phyloP scores from a whole-genome alignment of 2,888 invertebrate genomes.

The Ecdyonurus torrentis region DNA sequence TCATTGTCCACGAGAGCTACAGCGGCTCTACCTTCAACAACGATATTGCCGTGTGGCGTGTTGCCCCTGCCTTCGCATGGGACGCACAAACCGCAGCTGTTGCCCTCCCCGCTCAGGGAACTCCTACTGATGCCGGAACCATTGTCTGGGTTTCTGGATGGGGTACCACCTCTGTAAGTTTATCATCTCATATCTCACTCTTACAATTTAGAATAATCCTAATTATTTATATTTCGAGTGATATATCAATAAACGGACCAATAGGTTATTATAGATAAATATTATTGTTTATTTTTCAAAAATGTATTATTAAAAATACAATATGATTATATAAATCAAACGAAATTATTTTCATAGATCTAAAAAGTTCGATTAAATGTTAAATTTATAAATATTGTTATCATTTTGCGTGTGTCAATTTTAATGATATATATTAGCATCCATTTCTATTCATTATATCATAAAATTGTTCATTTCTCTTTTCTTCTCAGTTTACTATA shows the following conservation, averaged over 20 bases:
- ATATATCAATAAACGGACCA: too few relatives aligned
- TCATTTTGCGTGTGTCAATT: too few relatives aligned
- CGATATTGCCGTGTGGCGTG: constrained; percentile 38
- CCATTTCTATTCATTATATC: too few relatives aligned
- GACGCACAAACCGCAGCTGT: constrained; percentile 50
- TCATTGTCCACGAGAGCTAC: constrained; percentile 35
- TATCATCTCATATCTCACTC: too few relatives aligned
- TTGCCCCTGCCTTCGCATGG: constrained; percentile 34
- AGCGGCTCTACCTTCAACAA: constrained; percentile 32
- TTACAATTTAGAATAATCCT: too few relatives aligned
- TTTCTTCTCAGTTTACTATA: too few relatives aligned
- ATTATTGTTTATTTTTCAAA: not conserved
- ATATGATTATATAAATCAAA: not conserved
- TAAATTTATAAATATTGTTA: not conserved
- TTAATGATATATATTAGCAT: too few relatives aligned
- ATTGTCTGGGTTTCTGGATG: constrained; percentile 20
- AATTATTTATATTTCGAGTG: too few relatives aligned
- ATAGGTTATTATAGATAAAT: too few relatives aligned
- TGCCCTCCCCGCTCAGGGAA: constrained; percentile 48
- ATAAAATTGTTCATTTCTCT: too few relatives aligned
- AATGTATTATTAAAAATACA: not conserved
- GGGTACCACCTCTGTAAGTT: constrained; percentile 20
- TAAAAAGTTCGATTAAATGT: not conserved
- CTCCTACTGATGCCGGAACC: constrained; percentile 13
- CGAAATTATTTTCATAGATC: not conserved